Evolutionary conservation across 2,113 vertebrate genomes (phyloP), one percentile per base, ranked within the genome.

Genomic region (Mungos mungo): DNA sequence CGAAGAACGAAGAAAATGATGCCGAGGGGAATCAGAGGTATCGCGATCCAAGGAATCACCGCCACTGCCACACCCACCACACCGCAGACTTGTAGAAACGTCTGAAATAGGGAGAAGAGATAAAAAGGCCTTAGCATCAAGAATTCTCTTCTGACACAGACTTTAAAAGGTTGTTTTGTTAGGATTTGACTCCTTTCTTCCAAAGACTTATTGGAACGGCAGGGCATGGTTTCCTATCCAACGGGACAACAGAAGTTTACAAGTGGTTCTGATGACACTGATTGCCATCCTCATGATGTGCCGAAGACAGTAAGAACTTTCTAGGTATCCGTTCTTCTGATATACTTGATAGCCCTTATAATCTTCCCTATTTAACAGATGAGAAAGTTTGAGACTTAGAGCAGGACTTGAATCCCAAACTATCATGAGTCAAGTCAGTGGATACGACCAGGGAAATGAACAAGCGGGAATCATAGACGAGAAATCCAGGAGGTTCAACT

Each of bases 1-100:
- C 99, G 99, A 96, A 99, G 99, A 96, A 99, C 96, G 97, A 99
- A 98, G 98, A 99, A 99, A 98, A 99, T 6, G 94, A 98, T 96
- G 93, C 99, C 96, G 33, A 99, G 99, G 47, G 99, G 99, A 97
- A 99, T 89, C 91, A 99, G 98, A 5, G 99, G 99, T 93, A 99
- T 98, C 2, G 99, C 98, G 90, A 99, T 99, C 99, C 99, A 99
- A 68, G 99, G 99, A 95, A 99, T 99, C 98, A 99, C 98, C 0
- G 98, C 92, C n/a, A 99, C 98, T 1, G 99, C 99, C 94, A 99
- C 99, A 7, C 98, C 98, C 4, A 99, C 98, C 96, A 99, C 99
- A 63, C 99, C 99, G 47, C 98, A 52, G 93, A 99, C 99, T 97
- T 99, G 99, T 14, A 99, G 99, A 76, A 99, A 98, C 23, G 99